phyloP scores from a whole-genome alignment of 2,797 vertebrate genomes.

The Molossus alvarezi region DNA sequence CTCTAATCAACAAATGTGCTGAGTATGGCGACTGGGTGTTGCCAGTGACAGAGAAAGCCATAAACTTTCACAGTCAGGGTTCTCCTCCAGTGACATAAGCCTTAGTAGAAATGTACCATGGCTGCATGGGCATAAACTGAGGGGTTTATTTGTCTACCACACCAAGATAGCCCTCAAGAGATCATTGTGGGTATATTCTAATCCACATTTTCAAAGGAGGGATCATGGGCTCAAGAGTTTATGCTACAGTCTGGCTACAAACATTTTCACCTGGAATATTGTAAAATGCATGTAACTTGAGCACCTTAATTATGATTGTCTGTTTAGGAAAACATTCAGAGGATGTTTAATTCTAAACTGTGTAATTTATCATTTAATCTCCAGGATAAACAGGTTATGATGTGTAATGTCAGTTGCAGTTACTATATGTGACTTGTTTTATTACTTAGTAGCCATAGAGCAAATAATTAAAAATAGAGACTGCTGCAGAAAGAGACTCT shows the following conservation, averaged over 20 bases:
- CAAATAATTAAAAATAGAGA: conserved; percentile 4
- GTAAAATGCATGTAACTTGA: neutral
- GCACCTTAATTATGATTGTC: neutral
- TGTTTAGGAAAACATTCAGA: conserved; percentile 15
- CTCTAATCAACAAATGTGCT: neutral
- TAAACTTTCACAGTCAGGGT: neutral
- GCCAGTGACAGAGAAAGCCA: neutral
- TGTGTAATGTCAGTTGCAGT: neutral
- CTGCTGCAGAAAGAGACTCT: neutral
- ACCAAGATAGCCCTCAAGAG: neutral
- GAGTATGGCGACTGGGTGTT: neutral
- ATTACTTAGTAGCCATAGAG: neutral
- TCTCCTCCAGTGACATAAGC: neutral
- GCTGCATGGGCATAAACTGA: neutral
- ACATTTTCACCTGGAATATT: neutral
- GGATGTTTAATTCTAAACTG: neutral
- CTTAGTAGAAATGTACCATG: neutral
- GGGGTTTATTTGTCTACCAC: neutral
- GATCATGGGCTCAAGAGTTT: neutral
- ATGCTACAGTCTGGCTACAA: neutral
- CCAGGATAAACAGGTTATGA: neutral
- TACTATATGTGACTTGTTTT: neutral
- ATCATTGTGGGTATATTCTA: neutral
- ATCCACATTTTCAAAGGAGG: neutral
- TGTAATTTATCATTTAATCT: neutral